Evolutionary conservation across 2,888 invertebrate species (phyloP).

Genomic region (Eupithecia tripunctaria): DNA sequence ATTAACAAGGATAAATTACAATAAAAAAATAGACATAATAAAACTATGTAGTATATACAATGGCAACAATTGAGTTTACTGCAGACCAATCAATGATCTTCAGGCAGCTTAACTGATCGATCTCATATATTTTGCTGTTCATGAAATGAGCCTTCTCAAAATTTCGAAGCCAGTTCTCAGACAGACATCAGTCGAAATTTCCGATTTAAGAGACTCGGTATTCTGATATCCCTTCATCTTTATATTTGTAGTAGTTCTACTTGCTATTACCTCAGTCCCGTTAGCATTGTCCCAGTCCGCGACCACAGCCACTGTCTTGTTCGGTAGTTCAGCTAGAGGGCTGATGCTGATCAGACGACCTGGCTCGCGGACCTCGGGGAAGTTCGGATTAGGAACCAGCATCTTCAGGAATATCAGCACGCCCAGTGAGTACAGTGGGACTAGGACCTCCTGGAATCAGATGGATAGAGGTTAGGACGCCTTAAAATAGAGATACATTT

Average conservation of each 20-base stretch:
- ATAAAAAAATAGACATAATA: too few relatives aligned
- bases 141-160: background rate
- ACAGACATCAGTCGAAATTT: background rate
- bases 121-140: background rate
- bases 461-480: background rate
- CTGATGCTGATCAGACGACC: constrained; percentile 85
- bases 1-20: background rate
- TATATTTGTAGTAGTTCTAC: background rate
- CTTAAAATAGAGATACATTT: background rate
- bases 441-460: constrained; percentile 87
- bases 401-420: constrained; percentile 90
- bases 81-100: too few relatives aligned
- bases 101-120: too few relatives aligned
- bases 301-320: constrained; percentile 87
- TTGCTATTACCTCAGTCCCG: constrained; percentile 67
- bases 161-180: background rate
- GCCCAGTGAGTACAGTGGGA: constrained; percentile 90
- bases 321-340: constrained; percentile 72
- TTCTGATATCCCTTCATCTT: background rate
- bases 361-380: constrained; percentile 87
- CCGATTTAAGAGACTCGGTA: background rate
- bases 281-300: constrained; percentile 84
- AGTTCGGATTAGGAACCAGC: constrained; percentile 90
- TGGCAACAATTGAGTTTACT: background rate
- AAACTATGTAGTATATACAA: too few relatives aligned